Conservation (phyloP, 2,113 vertebrate species). For the Natator depressus region DNA sequence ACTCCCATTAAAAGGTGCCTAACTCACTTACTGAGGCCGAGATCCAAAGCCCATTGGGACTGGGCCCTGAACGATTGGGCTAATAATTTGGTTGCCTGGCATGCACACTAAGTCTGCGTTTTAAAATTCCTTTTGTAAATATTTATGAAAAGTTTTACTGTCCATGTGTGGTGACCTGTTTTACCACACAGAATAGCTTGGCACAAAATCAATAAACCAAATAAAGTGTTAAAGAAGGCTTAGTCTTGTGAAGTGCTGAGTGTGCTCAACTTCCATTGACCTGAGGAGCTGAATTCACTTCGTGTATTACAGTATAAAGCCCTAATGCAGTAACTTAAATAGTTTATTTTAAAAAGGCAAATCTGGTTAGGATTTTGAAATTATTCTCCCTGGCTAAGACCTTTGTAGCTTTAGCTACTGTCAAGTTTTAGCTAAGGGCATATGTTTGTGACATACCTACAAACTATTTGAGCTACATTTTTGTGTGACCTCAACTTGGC, state of each 20-base stretch:
- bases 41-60: neutral
- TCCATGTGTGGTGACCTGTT: neutral
- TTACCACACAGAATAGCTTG: neutral
- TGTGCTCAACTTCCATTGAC: neutral
- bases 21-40: neutral
- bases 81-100: neutral
- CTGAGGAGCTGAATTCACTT: neutral
- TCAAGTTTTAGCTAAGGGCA: neutral
- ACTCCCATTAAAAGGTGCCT: neutral
- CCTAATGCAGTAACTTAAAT: neutral
- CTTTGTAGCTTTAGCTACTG: neutral
- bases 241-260: neutral
- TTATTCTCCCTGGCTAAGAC: neutral
- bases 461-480: neutral
- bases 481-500: neutral
- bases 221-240: neutral
- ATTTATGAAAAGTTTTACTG: neutral
- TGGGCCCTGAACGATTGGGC: neutral
- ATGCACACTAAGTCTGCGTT: neutral
- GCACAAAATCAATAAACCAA: neutral
- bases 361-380: neutral
- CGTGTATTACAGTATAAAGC: neutral
- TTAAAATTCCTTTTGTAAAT: neutral
- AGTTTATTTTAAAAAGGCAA: neutral
- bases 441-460: neutral